Evolutionary conservation across 2,113 vertebrate genomes (phyloP), one percentile per base, ranked within the genome.

Genomic region (Anhinga anhinga): DNA sequence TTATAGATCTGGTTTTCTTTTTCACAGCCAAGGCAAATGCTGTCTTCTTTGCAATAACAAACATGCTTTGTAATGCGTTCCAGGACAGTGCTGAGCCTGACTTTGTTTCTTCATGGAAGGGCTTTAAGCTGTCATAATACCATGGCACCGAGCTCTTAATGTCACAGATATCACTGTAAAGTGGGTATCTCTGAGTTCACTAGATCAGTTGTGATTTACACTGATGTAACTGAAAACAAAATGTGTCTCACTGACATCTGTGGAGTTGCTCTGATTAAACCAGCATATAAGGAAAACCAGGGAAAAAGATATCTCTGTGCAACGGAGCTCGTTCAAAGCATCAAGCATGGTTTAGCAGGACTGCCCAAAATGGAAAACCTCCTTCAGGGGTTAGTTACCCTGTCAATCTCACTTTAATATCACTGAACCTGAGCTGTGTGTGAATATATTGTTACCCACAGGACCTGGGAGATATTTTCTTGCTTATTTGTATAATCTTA

Each of bases 11-110:
- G 91, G 52, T 13, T 88, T 95, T 78, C 88, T 87, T 77, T 92
- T 95, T 95, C 93, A 66, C 94, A 94, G 95, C 95, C 94, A 93
- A 97, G 94, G 95, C 95, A 89, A 93, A 91, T 14, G 93, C 84
- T 95, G 97, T 94, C 94, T 94, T 59, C 93, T 95, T 49, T 38
- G 83, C 93, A 80, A 63, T 88, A 94, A 95, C 82, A 95, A 96
- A 91, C 93, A 82, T 15, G 53, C 91, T 93, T 90, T 82, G 70
- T 82, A 62, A 70, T 4, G 89, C 6, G 52, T 90, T 95, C 93
- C 96, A 96, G 94, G 94, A 76, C 87, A 30, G 93, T 4, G 91
- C 84, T 27, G 74, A 91, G 91, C 89, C 82, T 96, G 91, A 95
- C 91, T 95, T 86, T 95, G 91, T 96, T 95, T 94, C 91, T 42